These are phyloP conservation scores for Apotomis turbidana DNA, from an alignment of 2,888 invertebrate genomes.

Conservation along the genomic window DNA sequence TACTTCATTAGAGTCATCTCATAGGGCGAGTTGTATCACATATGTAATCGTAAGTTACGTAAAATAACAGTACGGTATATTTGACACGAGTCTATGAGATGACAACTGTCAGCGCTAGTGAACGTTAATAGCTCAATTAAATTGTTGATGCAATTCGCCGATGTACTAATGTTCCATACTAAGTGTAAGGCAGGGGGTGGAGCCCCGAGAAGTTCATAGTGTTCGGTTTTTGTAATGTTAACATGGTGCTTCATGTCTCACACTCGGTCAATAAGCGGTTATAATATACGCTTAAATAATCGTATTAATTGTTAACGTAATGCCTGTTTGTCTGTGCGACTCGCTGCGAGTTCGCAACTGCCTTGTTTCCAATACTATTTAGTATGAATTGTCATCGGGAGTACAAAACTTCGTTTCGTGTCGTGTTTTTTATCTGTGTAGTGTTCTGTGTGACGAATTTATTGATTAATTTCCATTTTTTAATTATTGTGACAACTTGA, in stretches of 20 bases:
- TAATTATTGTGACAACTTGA: constrained; percentile 63
- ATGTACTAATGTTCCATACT: constrained; percentile 34
- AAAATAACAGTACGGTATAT: too few species aligned
- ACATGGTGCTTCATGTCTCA: constrained; percentile 70
- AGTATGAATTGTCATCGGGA: constrained; percentile 59
- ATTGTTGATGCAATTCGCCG: too few species aligned
- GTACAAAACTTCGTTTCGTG: constrained; percentile 70
- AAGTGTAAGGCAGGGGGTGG: constrained; percentile 1
- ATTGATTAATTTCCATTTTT: constrained; percentile 55
- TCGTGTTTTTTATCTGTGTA: constrained; percentile 61
- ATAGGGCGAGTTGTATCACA: background rate
- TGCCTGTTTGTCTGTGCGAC: constrained; percentile 47
- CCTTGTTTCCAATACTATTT: constrained; percentile 59
- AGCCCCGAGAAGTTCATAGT: constrained; percentile 16
- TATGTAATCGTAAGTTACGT: too few species aligned
- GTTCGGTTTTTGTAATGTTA: constrained; percentile 40
- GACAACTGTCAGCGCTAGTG: too few species aligned
- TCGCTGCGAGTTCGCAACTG: constrained; percentile 55
- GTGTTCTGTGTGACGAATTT: constrained; percentile 73
- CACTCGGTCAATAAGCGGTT: constrained; percentile 55
- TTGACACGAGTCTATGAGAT: too few species aligned
- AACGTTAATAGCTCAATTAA: too few species aligned
- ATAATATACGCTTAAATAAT: constrained; percentile 26
- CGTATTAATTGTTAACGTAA: constrained; percentile 31
- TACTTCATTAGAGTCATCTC: constrained; percentile 22